Evolutionary conservation across 2,113 vertebrate species (phyloP), one percentile per base, ranked within the genome.

Genomic region (Tyto alba): DNA sequence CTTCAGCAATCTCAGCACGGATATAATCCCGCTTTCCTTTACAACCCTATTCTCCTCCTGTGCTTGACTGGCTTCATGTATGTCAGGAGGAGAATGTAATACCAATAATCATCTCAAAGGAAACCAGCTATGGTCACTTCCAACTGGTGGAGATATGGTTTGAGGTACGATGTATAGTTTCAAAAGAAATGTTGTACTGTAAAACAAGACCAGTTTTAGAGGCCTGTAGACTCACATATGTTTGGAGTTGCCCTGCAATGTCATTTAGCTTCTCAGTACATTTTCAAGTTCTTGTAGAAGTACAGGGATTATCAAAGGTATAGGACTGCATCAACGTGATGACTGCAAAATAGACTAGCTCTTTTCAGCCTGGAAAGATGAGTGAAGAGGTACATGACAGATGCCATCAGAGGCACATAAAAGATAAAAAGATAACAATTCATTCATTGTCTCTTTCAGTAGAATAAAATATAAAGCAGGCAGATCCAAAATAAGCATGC

Each of bases 391-490:
- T 87, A 91, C 84, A 94, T 38, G 77, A 86, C 63, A 95, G 73
- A 71, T 91, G 60, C 15, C 73, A 84, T 71, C 89, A 78, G 41
- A 66, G 34, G 50, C 87, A 74, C 68, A 81, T 43, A 63, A 84
- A 86, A 86, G 91, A 95, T 83, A 40, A 94, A 91, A 94, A 84
- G 87, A 62, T 84, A 95, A 40, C 66, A 83, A 69, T 80, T 59
- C 11, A 2, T 73, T 84, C 67, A 50, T 89, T 77, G 80, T 81
- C 55, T 62, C 36, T 62, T 84, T 80, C 77, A 81, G n/a, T 45
- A 36, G 29, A 77, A 84, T 7, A 32, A 87, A 84, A 77, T 48
- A 45, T 17, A 87, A 93, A 87, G 41, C 32, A 81, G 52, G 19
- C 15, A 91, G 76, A 34, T 77, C 50, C 45, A 84, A 91, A 94